Conservation (phyloP, 2,888 invertebrate genomes). For the Xestia xanthographa region DNA sequence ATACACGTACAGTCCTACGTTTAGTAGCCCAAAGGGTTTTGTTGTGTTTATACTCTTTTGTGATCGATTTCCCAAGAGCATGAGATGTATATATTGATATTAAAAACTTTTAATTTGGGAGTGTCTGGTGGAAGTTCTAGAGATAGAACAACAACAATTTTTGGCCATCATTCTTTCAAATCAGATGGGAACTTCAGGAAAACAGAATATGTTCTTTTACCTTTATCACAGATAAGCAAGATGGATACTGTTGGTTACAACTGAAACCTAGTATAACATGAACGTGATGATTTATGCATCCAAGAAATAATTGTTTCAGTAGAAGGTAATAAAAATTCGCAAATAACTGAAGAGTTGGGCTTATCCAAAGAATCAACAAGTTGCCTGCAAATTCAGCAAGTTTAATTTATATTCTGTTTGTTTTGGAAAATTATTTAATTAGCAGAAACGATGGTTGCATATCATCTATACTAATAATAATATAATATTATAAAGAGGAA, state of each 20-base stretch:
- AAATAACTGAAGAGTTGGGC: too few relatives aligned
- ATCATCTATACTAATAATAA: too few relatives aligned
- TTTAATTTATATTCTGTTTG: neutral
- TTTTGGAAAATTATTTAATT: neutral
- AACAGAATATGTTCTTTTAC: neutral
- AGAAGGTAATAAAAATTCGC: too few relatives aligned
- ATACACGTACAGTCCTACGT: conserved; percentile 73
- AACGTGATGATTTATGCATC: too few relatives aligned
- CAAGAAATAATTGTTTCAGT: too few relatives aligned
- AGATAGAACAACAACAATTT: neutral
- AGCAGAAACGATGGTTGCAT: neutral
- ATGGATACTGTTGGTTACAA: too few relatives aligned
- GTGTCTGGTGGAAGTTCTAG: neutral
- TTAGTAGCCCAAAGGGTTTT: conserved; percentile 67
- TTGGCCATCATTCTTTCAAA: neutral
- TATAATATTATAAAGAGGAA: too few relatives aligned
- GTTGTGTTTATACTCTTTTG: conserved; percentile 47
- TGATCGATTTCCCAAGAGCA: conserved; percentile 21
- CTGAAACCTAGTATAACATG: too few relatives aligned
- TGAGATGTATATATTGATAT: conserved; percentile 14
- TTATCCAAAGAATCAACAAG: too few relatives aligned
- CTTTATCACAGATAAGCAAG: neutral
- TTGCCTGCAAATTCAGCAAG: neutral
- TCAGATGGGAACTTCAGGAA: neutral
- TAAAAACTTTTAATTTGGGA: conserved; percentile 7